phyloP scores from a whole-genome alignment of 1,140 invertebrate species.

The Drosophila ficusphila region DNA sequence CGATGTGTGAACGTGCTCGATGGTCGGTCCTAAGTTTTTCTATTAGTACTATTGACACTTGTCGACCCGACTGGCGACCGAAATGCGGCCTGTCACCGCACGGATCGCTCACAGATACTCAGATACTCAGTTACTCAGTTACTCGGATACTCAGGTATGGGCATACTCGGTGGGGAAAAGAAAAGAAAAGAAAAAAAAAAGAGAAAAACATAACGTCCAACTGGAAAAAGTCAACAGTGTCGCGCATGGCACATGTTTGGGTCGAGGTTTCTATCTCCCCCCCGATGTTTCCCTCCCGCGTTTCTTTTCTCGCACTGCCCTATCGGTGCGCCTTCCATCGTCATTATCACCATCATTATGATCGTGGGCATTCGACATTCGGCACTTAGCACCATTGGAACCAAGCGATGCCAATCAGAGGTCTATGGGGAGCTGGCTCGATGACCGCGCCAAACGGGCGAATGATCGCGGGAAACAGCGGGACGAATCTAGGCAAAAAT shows the following conservation, averaged over 20 bases:
- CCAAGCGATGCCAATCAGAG: slow-evolving; percentile 77
- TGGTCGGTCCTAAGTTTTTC: slow-evolving; percentile 55
- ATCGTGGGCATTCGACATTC: slow-evolving; percentile 73
- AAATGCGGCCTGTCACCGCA: slow-evolving; percentile 74
- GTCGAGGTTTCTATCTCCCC: slow-evolving; percentile 24
- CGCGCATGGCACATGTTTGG: slow-evolving; percentile 68
- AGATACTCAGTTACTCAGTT: slow-evolving; percentile 26
- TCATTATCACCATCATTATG: slow-evolving; percentile 18
- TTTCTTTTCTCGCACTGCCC: slow-evolving; percentile 6
- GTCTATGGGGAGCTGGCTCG: slow-evolving; percentile 41
- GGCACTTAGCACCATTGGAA: slow-evolving; percentile 81
- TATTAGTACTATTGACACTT: slow-evolving; percentile 82
- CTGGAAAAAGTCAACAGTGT: slow-evolving; percentile 75
- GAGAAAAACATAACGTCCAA: slow-evolving; percentile 50
- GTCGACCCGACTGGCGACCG: slow-evolving; percentile 60
- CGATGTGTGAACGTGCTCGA: slow-evolving; percentile 26
- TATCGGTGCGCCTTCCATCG: slow-evolving; percentile 10
- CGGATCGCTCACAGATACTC: slow-evolving; percentile 65
- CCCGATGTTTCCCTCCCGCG: neutral
- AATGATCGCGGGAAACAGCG: slow-evolving; percentile 35
- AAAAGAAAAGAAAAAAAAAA: no score
- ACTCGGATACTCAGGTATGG: slow-evolving; percentile 46
- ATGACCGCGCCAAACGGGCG: slow-evolving; percentile 15
- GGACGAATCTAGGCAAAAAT: neutral
- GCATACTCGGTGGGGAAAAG: slow-evolving; percentile 16